These are phyloP conservation scores for Odontocolon sp. DNA, from an alignment of 2,888 invertebrate genomes.

Conservation along the genomic window DNA sequence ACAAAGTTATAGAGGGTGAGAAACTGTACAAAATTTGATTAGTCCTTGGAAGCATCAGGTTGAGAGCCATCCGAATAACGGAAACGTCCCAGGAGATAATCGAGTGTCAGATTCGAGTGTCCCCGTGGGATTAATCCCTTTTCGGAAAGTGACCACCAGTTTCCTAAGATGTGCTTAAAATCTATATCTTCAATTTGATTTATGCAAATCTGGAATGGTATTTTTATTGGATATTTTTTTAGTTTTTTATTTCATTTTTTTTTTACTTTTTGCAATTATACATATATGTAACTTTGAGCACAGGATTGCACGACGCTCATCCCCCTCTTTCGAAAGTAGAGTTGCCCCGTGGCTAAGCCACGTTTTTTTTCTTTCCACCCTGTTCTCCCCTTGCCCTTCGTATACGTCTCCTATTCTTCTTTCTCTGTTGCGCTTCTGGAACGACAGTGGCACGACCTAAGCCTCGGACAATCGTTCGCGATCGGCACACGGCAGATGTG, in stretches of 20 bases:
- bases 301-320: constrained; percentile 54
- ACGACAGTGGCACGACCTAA: constrained; percentile 66
- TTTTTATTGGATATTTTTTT: not conserved
- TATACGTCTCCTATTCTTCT: constrained; percentile 41
- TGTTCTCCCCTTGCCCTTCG: constrained; percentile 62
- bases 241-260: not conserved
- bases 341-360: constrained; percentile 73
- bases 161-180: constrained; percentile 2
- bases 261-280: not conserved
- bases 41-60: constrained; percentile 35
- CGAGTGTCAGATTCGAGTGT: constrained; percentile 30
- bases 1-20: not conserved
- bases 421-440: constrained; percentile 54
- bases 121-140: constrained; percentile 47
- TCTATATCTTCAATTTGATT: not conserved
- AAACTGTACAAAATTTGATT: constrained; percentile 23
- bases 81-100: constrained; percentile 32
- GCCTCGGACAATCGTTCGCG: constrained; percentile 79
- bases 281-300: not conserved
- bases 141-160: constrained; percentile 37
- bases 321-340: constrained; percentile 54
- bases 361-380: constrained; percentile 71
- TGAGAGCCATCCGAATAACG: constrained; percentile 23
- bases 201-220: not conserved
- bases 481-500: constrained; percentile 79